Evolutionary conservation across 2,888 invertebrate species (phyloP).

Genomic region (Ophion ventricosus): DNA sequence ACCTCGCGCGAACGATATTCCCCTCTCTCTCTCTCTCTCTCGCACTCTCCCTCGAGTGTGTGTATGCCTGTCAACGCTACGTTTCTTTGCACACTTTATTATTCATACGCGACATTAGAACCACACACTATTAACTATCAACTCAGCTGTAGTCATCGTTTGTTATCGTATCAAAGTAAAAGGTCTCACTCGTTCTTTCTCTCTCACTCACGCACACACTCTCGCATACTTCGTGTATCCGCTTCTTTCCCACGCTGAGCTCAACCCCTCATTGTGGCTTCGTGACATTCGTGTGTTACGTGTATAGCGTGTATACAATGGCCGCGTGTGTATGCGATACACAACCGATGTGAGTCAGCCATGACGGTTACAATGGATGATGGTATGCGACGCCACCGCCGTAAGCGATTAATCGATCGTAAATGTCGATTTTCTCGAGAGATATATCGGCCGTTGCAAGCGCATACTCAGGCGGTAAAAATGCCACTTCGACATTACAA

Average conservation of each 20-base stretch:
- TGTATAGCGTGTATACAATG: constrained; percentile 54
- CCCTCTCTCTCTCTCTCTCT: too few species aligned
- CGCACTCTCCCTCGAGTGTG: background rate
- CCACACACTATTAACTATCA: constrained; percentile 62
- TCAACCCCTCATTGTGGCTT: constrained; percentile 32
- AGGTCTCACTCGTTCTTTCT: constrained; percentile 44
- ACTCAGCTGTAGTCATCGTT: constrained; percentile 74
- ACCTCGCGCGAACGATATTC: background rate
- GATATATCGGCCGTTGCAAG: background rate
- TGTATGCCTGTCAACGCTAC: background rate
- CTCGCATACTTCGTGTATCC: background rate
- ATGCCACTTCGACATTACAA: background rate
- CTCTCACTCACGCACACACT: constrained; percentile 15
- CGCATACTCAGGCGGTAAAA: background rate
- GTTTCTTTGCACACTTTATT: constrained; percentile 20
- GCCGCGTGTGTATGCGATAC: constrained; percentile 57
- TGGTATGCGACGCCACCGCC: background rate
- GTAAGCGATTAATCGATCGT: background rate
- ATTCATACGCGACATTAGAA: constrained; percentile 32
- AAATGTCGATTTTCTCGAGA: background rate
- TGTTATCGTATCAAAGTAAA: constrained; percentile 72
- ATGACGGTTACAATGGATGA: constrained; percentile 73
- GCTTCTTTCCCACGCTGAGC: background rate
- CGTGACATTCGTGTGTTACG: constrained; percentile 37
- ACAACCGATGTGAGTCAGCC: constrained; percentile 78